Evolutionary conservation across 1,140 invertebrate genomes (phyloP).

Genomic region (Polypedilum pembai): DNA sequence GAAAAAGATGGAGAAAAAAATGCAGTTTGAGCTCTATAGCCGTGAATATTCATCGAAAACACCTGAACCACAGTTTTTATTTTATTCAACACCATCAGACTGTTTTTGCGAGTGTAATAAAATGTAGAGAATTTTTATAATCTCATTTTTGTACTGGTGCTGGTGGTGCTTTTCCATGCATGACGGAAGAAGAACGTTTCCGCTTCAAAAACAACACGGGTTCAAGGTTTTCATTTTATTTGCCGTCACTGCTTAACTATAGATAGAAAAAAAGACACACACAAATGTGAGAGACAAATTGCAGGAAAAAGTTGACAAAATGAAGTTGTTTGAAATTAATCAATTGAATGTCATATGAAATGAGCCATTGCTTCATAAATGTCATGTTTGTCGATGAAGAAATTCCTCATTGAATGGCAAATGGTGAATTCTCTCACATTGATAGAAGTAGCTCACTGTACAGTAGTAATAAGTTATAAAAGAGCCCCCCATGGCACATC

Average conservation of each 20-base stretch:
- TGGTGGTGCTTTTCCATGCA: constrained; percentile 10
- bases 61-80: neutral
- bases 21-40: too few relatives aligned
- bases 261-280: neutral
- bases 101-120: neutral
- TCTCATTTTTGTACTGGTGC: neutral
- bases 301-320: neutral
- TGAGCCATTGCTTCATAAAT: neutral
- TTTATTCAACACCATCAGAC: neutral
- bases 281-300: neutral
- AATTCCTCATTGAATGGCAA: neutral
- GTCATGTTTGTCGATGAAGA: neutral
- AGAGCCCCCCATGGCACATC: neutral
- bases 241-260: neutral
- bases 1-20: neutral
- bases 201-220: constrained; percentile 19
- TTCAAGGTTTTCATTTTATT: constrained; percentile 22
- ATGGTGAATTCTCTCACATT: neutral
- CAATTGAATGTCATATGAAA: neutral
- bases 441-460: neutral
- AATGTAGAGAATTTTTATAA: constrained; percentile 8
- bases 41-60: too few relatives aligned
- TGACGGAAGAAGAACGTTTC: constrained; percentile 24
- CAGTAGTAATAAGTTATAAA: neutral
- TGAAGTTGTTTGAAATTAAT: constrained; percentile 6